Evolutionary conservation across 2,113 vertebrate genomes (phyloP).

Genomic region (Regulus satrapa): DNA sequence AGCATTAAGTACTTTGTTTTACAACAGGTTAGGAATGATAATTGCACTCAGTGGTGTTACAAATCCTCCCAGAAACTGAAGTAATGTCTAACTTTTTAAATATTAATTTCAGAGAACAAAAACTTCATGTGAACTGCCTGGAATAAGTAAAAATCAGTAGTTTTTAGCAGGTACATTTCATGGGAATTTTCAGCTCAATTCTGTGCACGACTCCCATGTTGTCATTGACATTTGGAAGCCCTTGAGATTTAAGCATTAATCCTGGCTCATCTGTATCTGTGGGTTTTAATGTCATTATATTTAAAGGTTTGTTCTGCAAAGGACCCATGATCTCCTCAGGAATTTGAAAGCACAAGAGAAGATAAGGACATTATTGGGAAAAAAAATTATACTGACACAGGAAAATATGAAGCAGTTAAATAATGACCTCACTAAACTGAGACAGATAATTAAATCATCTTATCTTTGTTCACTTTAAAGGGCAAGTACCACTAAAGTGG

Average conservation of each 20-base stretch:
- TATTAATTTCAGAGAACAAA: not conserved
- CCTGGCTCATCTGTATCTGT: not conserved
- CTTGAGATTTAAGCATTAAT: not conserved
- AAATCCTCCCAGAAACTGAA: not conserved
- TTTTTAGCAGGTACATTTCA: rapidly evolving
- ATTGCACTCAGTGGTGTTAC: not conserved
- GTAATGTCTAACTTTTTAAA: not conserved
- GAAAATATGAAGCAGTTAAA: not conserved
- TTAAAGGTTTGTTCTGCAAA: not conserved
- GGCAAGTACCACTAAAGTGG: not conserved
- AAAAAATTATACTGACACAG: not conserved
- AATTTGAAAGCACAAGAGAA: not conserved
- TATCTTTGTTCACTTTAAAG: not conserved
- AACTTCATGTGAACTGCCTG: not conserved
- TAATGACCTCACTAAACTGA: not conserved
- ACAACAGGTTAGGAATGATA: not conserved
- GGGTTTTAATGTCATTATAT: not conserved
- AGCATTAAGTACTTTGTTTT: not conserved
- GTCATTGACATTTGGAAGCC: not conserved
- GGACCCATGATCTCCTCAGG: not conserved
- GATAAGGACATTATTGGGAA: not conserved
- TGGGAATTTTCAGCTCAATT: not conserved
- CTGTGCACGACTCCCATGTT: not conserved
- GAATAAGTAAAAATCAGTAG: not conserved
- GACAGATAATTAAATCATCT: not conserved